Percentiles rank a stretch among this genome's conserved stretches.
These are phyloP conservation scores for Diarsia brunnea DNA, from an alignment of 2,888 invertebrate species.

Conservation along the genomic window DNA sequence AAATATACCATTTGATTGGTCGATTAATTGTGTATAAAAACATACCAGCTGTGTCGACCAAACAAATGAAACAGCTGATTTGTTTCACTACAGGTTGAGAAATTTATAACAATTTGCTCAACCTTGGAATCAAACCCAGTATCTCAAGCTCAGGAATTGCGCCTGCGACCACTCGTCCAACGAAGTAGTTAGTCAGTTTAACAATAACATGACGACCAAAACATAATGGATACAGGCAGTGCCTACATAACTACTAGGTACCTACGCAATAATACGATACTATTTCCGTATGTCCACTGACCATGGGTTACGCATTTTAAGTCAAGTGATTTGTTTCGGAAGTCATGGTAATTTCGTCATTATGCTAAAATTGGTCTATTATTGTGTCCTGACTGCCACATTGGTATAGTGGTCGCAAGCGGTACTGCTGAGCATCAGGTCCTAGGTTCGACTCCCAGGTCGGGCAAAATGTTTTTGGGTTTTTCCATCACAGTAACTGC, in stretches of 20 bases:
- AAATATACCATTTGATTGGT: not conserved
- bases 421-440: no score
- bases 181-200: no score
- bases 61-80: not conserved
- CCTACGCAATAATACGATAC: not conserved
- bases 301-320: constrained; percentile 1
- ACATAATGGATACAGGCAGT: not conserved
- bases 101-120: no score
- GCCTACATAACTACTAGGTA: not conserved
- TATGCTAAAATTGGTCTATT: not conserved
- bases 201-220: not conserved
- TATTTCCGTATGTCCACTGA: constrained; percentile 10
- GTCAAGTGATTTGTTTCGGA: not conserved
- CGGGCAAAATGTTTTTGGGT: not conserved
- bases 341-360: constrained; percentile 27
- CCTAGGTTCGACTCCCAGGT: not conserved
- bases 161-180: no score
- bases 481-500: not conserved
- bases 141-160: no score
- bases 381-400: not conserved
- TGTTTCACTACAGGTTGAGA: no score
- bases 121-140: no score
- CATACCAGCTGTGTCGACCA: not conserved
- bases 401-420: not conserved
- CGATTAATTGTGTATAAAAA: not conserved